phyloP scores from a whole-genome alignment of 2,888 invertebrate species.

The Neria commutata region DNA sequence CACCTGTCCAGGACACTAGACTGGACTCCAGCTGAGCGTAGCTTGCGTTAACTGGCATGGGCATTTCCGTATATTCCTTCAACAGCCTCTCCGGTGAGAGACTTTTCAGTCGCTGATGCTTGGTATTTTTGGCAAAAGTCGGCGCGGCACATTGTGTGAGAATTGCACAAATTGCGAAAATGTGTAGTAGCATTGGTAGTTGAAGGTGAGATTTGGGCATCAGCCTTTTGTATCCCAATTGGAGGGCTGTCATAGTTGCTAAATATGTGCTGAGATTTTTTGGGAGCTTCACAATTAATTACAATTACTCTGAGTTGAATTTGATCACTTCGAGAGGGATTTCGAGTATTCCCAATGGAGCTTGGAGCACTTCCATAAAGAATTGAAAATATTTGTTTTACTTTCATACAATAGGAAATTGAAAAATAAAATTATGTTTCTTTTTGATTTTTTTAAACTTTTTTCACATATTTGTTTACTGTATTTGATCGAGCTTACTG shows the following conservation, averaged over 20 bases:
- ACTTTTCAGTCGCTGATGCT: slow-evolving; percentile 34
- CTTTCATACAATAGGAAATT: neutral
- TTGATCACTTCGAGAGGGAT: too few species aligned
- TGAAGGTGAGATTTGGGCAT: slow-evolving; percentile 27
- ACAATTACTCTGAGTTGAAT: too few species aligned
- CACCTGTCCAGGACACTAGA: slow-evolving; percentile 52
- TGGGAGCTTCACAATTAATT: too few species aligned
- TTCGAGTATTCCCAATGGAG: too few species aligned
- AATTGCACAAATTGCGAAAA: too few species aligned
- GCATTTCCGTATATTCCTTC: slow-evolving; percentile 34
- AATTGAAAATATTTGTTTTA: neutral
- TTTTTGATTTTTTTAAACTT: neutral
- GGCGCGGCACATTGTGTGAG: neutral
- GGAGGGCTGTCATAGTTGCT: too few species aligned
- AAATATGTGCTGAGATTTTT: too few species aligned
- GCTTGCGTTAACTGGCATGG: slow-evolving; percentile 29
- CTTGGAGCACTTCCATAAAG: too few species aligned
- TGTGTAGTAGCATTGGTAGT: slow-evolving; percentile 16
- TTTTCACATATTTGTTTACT: neutral
- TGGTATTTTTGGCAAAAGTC: slow-evolving; percentile 31
- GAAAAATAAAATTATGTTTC: neutral
- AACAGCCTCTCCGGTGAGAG: slow-evolving; percentile 42
- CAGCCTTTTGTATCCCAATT: too few species aligned
- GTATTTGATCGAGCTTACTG: too few species aligned
- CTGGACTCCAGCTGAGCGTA: slow-evolving; percentile 38